Base-by-base conservation (phyloP, 1,140 invertebrate genomes). In the Diorhabda elongata region DNA sequence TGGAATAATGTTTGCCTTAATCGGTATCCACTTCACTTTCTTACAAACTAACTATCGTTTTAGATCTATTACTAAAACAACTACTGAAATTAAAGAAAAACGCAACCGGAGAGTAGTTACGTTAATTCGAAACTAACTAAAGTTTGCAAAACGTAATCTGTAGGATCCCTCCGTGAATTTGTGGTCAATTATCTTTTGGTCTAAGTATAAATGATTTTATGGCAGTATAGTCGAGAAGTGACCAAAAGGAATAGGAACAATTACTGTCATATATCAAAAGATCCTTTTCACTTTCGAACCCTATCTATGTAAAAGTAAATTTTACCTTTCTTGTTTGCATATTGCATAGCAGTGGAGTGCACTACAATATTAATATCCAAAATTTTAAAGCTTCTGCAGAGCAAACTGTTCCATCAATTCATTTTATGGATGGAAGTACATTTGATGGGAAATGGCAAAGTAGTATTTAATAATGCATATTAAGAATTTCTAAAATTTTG, bases 161-260 rank as follows among this genome's bases (percentile, higher is more conserved):
- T 11, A 41, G 56, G 52, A 78, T 73, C 74, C 74, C 74, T 71
- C 65, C 71, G 72, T 75, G 76, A 76, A 78, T 78, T 76, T 78
- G 75, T 70, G 73, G 75, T 76, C 75, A 75, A 78, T 78, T 78
- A 78, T 78, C 77, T 78, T 78, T 74, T 71, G 75, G 74, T 73
- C 75, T 75, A 52, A 77, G 73, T 75, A 76, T 77, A 78, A 78
- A 78, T 78, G 75, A 71, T 70, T 78, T 78, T 78, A 78, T 78
- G 77, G 77, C 73, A 75, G 71, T 58, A 71, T 70, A 73, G 77
- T 74, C 68, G 73, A 73, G 70, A 66, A 74, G 68, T 71, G 75
- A 72, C 73, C 75, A 69, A 74, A 75, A 75, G 75, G 76, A 70
- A 75, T 74, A 76, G 76, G 76, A 70, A 75, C 75, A 76, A 78